These are phyloP conservation scores for Conops quadrifasciatus DNA, from an alignment of 2,888 invertebrate species.

Conservation along the genomic window DNA sequence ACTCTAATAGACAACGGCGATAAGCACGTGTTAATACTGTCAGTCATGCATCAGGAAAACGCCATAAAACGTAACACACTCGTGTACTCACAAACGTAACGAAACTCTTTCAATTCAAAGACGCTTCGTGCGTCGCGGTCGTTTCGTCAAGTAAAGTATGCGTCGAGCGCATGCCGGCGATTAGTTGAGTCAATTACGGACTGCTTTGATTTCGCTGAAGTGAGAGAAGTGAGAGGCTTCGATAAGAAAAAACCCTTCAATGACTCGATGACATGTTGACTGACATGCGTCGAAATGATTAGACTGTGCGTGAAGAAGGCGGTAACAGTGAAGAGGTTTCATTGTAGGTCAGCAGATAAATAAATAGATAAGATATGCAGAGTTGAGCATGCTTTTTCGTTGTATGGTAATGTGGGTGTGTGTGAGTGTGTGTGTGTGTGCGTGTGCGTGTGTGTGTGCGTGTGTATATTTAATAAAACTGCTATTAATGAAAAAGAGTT, in stretches of 20 bases:
- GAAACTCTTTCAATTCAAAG: constrained; percentile 9
- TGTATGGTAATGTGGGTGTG: no score
- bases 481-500: no score
- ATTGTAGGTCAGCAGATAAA: no score
- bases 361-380: no score
- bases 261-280: neutral
- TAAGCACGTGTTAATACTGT: constrained; percentile 54
- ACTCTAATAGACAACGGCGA: constrained; percentile 26
- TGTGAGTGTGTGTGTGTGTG: no score
- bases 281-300: neutral
- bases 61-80: constrained; percentile 47
- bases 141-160: no score
- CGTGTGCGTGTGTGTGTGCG: no score
- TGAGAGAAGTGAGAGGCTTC: neutral
- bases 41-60: constrained; percentile 50
- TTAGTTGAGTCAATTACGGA: constrained; percentile 37
- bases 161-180: constrained; percentile 30
- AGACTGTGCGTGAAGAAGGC: no score
- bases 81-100: constrained; percentile 1
- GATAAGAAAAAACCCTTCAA: neutral
- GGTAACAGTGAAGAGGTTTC: no score
- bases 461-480: no score
- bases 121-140: neutral
- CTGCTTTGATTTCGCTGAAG: constrained; percentile 21
- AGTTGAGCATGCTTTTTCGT: no score